phyloP scores from a whole-genome alignment of 2,888 invertebrate species.

The Volucella zonaria region DNA sequence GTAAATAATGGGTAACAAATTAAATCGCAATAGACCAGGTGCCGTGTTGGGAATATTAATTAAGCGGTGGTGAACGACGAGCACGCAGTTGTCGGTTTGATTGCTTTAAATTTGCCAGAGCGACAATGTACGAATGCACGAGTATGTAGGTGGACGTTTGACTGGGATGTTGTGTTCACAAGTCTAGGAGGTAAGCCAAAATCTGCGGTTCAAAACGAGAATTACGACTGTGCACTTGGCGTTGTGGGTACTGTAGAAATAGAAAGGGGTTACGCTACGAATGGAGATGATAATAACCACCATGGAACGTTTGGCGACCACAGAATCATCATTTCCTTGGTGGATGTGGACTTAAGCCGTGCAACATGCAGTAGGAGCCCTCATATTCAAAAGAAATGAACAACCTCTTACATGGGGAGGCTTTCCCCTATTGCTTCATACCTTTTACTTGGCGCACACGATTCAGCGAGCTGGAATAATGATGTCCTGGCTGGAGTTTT shows the following conservation, averaged over 20 bases:
- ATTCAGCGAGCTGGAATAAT: no score
- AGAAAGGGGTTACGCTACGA: background rate
- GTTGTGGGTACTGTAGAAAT: background rate
- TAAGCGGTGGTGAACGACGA: constrained; percentile 63
- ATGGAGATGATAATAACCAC: no score
- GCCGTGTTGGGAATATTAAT: constrained; percentile 71
- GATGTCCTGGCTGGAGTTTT: no score
- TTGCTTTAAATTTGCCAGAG: constrained; percentile 57
- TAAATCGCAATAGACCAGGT: constrained; percentile 77
- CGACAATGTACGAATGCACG: background rate
- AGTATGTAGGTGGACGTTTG: background rate
- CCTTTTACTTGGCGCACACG: no score
- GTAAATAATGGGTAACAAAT: constrained; percentile 81
- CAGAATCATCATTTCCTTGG: no score
- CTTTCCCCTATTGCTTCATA: no score
- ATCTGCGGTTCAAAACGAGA: constrained; percentile 29
- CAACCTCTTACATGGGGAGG: no score
- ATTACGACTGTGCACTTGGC: constrained; percentile 18
- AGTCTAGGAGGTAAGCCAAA: constrained; percentile 29
- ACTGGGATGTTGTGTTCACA: constrained; percentile 9
- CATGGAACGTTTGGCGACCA: no score
- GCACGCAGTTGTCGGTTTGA: constrained; percentile 56
- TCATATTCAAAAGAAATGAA: no score
- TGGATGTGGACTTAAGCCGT: no score
- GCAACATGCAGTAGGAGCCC: no score